Evolutionary conservation across 2,888 invertebrate species (phyloP).

Genomic region (Acheta domesticus): DNA sequence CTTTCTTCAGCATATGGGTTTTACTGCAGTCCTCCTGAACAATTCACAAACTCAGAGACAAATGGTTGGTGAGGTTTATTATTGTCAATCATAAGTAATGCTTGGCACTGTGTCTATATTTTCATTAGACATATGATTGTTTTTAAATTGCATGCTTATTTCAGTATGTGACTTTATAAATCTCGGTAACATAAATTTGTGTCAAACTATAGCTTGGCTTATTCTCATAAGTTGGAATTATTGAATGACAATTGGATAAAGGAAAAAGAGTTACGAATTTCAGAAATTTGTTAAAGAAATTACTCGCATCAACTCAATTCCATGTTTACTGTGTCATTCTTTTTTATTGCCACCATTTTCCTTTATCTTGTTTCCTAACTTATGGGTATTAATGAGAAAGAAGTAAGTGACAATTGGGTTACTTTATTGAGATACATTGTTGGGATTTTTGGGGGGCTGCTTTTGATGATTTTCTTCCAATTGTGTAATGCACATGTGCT

Average conservation of each 20-base stretch:
- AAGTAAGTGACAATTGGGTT: background rate
- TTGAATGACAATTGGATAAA: background rate
- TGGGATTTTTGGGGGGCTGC: too few species aligned
- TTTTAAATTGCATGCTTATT: constrained; percentile 4
- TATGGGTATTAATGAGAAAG: too few species aligned
- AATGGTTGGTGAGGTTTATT: constrained; percentile 18
- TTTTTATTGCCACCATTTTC: background rate
- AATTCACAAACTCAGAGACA: constrained; percentile 23
- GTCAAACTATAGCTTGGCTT: background rate
- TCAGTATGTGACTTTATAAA: too few species aligned
- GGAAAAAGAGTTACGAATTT: background rate
- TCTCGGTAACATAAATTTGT: too few species aligned
- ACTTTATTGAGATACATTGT: background rate
- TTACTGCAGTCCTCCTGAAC: background rate
- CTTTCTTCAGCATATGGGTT: constrained; percentile 9
- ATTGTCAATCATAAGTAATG: background rate
- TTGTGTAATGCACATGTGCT: too few species aligned
- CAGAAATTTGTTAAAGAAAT: constrained; percentile 22
- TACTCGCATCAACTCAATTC: background rate
- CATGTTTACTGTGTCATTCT: background rate
- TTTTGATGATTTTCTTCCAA: too few species aligned
- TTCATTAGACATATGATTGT: background rate
- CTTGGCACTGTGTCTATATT: too few species aligned
- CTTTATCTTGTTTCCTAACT: background rate
- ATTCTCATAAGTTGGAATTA: background rate